Evolutionary conservation across 2,888 invertebrate species (phyloP).

Genomic region (Dascillus cervinus): DNA sequence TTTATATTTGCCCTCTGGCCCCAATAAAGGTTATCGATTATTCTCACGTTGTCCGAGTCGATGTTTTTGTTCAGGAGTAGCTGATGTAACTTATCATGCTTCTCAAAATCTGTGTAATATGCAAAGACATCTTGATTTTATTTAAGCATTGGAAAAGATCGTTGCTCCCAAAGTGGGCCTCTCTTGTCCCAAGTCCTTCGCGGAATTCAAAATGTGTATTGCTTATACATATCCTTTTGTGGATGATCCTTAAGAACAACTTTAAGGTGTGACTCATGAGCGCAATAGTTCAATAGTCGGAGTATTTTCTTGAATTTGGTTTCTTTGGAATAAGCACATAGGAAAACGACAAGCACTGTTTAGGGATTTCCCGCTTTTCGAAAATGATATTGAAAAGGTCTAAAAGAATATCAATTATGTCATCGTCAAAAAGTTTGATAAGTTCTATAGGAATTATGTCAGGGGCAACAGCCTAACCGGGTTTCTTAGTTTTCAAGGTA

Average conservation of each 20-base stretch:
- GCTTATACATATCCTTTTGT: too few relatives aligned
- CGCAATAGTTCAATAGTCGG: conserved; percentile 9
- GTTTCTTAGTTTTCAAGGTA: conserved; percentile 7
- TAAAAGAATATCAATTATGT: conserved; percentile 3
- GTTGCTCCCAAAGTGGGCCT: conserved; percentile 3
- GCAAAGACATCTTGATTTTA: conserved; percentile 7
- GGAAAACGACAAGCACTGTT: conserved; percentile 7
- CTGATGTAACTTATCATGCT: too few relatives aligned
- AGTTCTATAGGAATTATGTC: conserved; percentile 4
- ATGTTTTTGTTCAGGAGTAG: neutral
- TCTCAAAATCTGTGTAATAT: conserved; percentile 9
- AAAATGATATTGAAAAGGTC: conserved; percentile 6
- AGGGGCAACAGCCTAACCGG: conserved; percentile 4
- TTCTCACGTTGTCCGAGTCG: conserved; percentile 6
- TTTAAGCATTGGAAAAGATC: conserved; percentile 3
- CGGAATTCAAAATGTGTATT: conserved; percentile 5
- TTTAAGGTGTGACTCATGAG: conserved; percentile 6
- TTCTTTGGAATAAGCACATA: conserved; percentile 9
- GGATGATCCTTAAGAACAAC: conserved; percentile 8
- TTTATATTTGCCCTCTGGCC: conserved; percentile 10
- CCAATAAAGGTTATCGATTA: conserved; percentile 11
- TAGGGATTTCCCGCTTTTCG: conserved; percentile 3
- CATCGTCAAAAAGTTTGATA: conserved; percentile 5
- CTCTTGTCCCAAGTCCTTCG: conserved; percentile 3
- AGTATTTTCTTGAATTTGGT: conserved; percentile 6